Evolutionary conservation across 2,888 invertebrate species (phyloP).

Genomic region (Aphodius granarius): DNA sequence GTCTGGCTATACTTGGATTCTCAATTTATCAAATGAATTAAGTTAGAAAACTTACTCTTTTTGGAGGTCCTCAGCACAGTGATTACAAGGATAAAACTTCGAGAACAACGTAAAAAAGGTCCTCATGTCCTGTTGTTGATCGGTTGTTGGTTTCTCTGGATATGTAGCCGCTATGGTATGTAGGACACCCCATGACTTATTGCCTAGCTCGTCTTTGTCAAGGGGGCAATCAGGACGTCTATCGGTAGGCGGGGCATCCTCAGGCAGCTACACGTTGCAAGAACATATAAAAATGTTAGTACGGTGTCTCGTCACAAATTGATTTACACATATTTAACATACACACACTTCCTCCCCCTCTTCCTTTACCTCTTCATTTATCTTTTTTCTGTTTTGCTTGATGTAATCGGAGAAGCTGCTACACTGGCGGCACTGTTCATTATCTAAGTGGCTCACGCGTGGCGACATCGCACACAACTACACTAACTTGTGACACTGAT

Average conservation of each 20-base stretch:
- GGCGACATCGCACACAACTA: slow-evolving; percentile 45
- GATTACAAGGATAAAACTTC: slow-evolving; percentile 89
- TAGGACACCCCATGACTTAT: slow-evolving; percentile 88
- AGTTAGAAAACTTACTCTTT: slow-evolving; percentile 68
- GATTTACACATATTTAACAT: slow-evolving; percentile 30
- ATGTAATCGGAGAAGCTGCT: slow-evolving; percentile 52
- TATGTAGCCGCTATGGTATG: slow-evolving; percentile 97
- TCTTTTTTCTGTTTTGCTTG: slow-evolving; percentile 45
- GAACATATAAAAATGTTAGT: slow-evolving; percentile 1
- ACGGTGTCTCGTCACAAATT: neutral
- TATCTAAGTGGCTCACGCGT: slow-evolving; percentile 49
- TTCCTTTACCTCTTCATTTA: slow-evolving; percentile 29
- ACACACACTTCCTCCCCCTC: slow-evolving; percentile 33
- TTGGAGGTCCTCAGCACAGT: slow-evolving; percentile 86
- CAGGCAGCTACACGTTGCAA: slow-evolving; percentile 29
- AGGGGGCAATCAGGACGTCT: slow-evolving; percentile 67
- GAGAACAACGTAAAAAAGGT: slow-evolving; percentile 82
- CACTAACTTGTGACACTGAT: slow-evolving; percentile 2
- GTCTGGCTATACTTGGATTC: neutral
- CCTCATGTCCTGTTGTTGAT: slow-evolving; percentile 75
- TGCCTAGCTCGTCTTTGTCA: slow-evolving; percentile 76
- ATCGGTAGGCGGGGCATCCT: slow-evolving; percentile 33
- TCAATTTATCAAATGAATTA: neutral
- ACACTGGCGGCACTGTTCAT: slow-evolving; percentile 52
- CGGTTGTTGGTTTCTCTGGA: slow-evolving; percentile 76